Evolutionary conservation across 2,888 invertebrate species (phyloP).

Genomic region (Hipparchia sbordonii): DNA sequence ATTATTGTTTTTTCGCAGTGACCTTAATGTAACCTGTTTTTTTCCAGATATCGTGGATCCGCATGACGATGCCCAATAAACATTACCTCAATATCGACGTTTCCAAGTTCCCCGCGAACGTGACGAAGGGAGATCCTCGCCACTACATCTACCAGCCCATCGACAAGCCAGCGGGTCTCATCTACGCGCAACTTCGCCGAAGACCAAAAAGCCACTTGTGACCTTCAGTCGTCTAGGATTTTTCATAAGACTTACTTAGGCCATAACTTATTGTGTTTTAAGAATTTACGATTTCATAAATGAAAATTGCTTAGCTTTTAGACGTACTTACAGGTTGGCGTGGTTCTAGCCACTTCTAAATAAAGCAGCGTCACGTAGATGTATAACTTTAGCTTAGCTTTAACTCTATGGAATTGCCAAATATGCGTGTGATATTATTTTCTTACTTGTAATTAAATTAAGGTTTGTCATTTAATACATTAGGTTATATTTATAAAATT

Average conservation of each 20-base stretch:
- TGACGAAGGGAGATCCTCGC: slow-evolving; percentile 84
- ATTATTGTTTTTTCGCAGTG: background rate
- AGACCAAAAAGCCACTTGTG: slow-evolving; percentile 81
- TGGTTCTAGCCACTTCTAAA: background rate
- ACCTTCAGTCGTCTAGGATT: slow-evolving; percentile 43
- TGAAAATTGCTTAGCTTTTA: slow-evolving; percentile 13
- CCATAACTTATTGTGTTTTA: slow-evolving; percentile 16
- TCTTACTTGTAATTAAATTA: too few species aligned
- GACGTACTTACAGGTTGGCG: background rate
- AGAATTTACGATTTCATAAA: slow-evolving; percentile 4
- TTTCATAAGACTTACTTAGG: slow-evolving; percentile 16
- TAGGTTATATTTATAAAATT: too few species aligned
- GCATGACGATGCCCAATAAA: slow-evolving; percentile 92
- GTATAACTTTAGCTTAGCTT: background rate
- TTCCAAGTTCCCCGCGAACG: slow-evolving; percentile 86
- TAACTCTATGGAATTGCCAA: too few species aligned
- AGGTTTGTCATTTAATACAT: too few species aligned
- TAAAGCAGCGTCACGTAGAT: too few species aligned
- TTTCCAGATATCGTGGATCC: slow-evolving; percentile 85
- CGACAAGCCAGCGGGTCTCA: slow-evolving; percentile 91
- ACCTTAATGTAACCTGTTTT: slow-evolving; percentile 17
- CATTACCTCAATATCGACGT: slow-evolving; percentile 90
- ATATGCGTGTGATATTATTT: too few species aligned
- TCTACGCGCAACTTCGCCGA: slow-evolving; percentile 87
- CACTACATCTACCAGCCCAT: slow-evolving; percentile 88